These are phyloP conservation scores for Tenebrosternarchus preto DNA, from an alignment of 2,113 vertebrate genomes.

Conservation along the genomic window DNA sequence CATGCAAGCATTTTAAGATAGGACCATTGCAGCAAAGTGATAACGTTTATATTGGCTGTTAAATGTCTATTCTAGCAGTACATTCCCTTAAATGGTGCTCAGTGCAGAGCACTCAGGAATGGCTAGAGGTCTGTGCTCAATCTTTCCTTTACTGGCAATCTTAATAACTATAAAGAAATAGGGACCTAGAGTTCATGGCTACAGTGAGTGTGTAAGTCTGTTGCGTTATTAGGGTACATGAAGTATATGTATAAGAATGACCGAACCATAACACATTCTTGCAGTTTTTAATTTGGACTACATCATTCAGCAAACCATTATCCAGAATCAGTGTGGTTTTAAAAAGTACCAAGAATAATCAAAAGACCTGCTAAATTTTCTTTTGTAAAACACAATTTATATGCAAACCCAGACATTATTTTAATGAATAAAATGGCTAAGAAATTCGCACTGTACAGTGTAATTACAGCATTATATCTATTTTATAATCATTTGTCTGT, in stretches of 20 bases:
- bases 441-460: too few species aligned
- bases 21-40: slow-evolving; percentile 22
- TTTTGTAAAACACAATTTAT: too few species aligned
- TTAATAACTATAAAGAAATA: slow-evolving; percentile 4
- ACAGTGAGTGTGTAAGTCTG: not conserved
- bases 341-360: too few species aligned
- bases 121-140: slow-evolving; percentile 30
- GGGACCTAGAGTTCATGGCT: not conserved
- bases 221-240: not conserved
- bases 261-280: not conserved
- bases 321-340: too few species aligned
- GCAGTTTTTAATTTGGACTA: not conserved
- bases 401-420: too few species aligned
- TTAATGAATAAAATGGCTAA: too few species aligned
- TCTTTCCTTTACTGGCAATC: slow-evolving; percentile 29
- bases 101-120: slow-evolving; percentile 22
- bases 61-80: slow-evolving; percentile 10
- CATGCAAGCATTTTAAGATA: slow-evolving; percentile 27
- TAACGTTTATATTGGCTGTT: slow-evolving; percentile 32
- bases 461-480: too few species aligned
- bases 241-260: not conserved
- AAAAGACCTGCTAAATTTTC: too few species aligned
- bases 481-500: too few species aligned
- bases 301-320: too few species aligned
- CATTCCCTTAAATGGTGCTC: slow-evolving; percentile 45